A percentile compares a stretch with the other conserved stretches of the same genome.
phyloP scores from a whole-genome alignment of 2,888 invertebrate species.

The Brenthis ino region DNA sequence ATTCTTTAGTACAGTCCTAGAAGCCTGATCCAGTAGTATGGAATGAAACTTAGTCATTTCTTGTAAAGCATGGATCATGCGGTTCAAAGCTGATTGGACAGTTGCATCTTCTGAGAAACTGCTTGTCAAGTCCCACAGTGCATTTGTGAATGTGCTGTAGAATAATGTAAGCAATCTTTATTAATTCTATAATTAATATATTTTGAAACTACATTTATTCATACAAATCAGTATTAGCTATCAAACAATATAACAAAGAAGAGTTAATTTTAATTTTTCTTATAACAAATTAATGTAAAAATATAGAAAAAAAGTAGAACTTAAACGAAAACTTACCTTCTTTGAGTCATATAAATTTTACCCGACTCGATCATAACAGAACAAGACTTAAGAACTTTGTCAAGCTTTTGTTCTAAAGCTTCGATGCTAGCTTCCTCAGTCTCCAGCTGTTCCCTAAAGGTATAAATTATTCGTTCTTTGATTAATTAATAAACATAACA shows the following conservation, averaged over 20 bases:
- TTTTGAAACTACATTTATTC: too few relatives aligned
- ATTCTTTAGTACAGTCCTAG: constrained; percentile 94
- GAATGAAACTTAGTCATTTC: constrained; percentile 97
- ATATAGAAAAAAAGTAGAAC: constrained; percentile 17
- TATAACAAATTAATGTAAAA: not conserved
- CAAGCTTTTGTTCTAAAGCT: constrained; percentile 92
- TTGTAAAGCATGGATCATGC: constrained; percentile 86
- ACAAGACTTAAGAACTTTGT: constrained; percentile 95
- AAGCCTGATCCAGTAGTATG: constrained; percentile 94
- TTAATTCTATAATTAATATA: too few relatives aligned
- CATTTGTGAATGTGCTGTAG: constrained; percentile 90
- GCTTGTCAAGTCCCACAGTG: constrained; percentile 93
- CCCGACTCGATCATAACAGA: constrained; percentile 95
- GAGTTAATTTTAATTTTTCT: not conserved
- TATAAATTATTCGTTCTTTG: constrained; percentile 44
- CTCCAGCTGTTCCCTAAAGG: constrained; percentile 89
- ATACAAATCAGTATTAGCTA: too few relatives aligned
- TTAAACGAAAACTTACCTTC: constrained; percentile 85
- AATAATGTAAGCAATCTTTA: constrained; percentile 24
- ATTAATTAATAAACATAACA: constrained; percentile 54
- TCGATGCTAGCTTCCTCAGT: constrained; percentile 94
- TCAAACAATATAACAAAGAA: not conserved
- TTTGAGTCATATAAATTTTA: constrained; percentile 94
- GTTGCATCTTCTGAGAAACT: constrained; percentile 93
- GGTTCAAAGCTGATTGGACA: constrained; percentile 88